A percentile compares a stretch with the other conserved stretches of the same genome.
phyloP scores from a whole-genome alignment of 1,140 invertebrate species.

The Megalonaias nervosa region DNA sequence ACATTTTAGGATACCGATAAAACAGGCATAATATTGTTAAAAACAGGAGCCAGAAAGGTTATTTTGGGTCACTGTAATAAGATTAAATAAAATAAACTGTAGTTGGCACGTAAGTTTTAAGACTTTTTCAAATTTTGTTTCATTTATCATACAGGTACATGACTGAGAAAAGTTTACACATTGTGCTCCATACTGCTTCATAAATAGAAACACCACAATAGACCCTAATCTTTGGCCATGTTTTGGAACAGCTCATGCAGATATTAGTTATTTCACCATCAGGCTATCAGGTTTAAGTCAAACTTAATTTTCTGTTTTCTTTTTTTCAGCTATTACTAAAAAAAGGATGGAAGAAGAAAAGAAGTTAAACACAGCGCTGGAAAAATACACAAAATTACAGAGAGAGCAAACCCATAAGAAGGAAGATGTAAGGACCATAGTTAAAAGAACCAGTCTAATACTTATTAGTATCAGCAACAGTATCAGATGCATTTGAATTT shows the following conservation, averaged over 20 bases:
- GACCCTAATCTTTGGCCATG: background rate
- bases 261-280: background rate
- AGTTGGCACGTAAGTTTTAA: background rate
- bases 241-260: background rate
- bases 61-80: background rate
- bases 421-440: slow-evolving; percentile 59
- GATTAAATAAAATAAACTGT: background rate
- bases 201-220: background rate
- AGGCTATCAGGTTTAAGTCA: background rate
- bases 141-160: background rate
- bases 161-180: no score
- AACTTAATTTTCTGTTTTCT: slow-evolving; percentile 14
- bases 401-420: slow-evolving; percentile 63
- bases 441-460: background rate
- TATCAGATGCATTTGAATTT: background rate
- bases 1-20: no score
- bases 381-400: slow-evolving; percentile 64
- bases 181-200: no score
- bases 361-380: slow-evolving; percentile 64
- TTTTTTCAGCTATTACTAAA: slow-evolving; percentile 63
- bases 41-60: background rate
- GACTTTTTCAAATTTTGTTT: background rate
- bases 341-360: slow-evolving; percentile 66
- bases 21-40: no score
- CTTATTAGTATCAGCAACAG: background rate